These are phyloP conservation scores for Mola mola DNA, from an alignment of 2,113 vertebrate genomes.

Conservation along the genomic window DNA sequence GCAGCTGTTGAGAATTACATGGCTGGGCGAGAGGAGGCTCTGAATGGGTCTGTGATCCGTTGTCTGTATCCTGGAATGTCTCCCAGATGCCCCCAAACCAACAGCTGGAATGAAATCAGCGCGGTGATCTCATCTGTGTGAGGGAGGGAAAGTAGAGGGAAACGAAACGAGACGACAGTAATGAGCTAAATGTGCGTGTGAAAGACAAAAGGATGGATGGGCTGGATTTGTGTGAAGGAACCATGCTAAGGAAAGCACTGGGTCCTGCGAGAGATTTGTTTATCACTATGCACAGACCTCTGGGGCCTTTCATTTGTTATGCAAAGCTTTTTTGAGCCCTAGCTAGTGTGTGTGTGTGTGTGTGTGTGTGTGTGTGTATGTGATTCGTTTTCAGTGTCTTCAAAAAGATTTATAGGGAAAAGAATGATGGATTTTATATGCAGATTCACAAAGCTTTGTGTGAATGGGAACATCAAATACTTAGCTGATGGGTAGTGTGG, in stretches of 20 bases:
- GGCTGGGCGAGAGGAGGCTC: slow-evolving; percentile 44
- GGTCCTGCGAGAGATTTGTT: slow-evolving; percentile 14
- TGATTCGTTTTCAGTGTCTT: too few species aligned
- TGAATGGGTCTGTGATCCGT: slow-evolving; percentile 41
- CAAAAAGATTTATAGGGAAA: background rate
- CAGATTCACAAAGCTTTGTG: too few species aligned
- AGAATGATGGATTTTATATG: background rate
- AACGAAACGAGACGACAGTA: slow-evolving; percentile 23
- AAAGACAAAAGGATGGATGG: background rate
- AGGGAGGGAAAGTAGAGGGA: slow-evolving; percentile 35
- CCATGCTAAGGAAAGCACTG: slow-evolving; percentile 4
- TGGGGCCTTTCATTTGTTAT: slow-evolving; percentile 7
- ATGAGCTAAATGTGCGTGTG: slow-evolving; percentile 37
- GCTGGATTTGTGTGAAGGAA: background rate
- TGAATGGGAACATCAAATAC: too few species aligned
- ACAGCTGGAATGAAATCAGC: slow-evolving; percentile 67
- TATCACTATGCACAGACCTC: background rate
- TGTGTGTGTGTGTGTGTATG: too few species aligned
- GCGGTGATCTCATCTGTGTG: slow-evolving; percentile 60
- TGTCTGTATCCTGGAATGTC: slow-evolving; percentile 46
- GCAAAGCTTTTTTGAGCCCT: background rate
- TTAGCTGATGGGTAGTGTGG: too few species aligned
- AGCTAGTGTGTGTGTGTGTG: too few species aligned
- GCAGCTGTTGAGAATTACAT: slow-evolving; percentile 67
- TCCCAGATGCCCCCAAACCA: slow-evolving; percentile 57